phyloP scores from a whole-genome alignment of 2,113 vertebrate species.

The Abramis brama region DNA sequence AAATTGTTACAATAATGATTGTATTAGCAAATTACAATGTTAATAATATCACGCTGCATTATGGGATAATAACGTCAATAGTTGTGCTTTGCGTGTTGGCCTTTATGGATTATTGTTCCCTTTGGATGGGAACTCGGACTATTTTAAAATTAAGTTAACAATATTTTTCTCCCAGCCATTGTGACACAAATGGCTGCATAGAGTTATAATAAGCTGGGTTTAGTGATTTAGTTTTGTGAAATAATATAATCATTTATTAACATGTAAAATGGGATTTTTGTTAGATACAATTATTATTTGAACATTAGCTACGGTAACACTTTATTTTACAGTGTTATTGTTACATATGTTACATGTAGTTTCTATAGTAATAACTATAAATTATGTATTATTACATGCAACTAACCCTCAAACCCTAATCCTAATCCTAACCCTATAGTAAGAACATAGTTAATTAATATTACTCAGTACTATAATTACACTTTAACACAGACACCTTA shows the following conservation, averaged over 20 bases:
- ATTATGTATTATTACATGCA: not conserved
- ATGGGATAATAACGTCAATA: constrained; percentile 11
- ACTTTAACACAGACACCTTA: not conserved
- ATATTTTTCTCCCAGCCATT: no score
- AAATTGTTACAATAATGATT: not conserved
- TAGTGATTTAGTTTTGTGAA: no score
- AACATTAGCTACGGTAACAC: not conserved
- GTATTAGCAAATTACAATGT: not conserved
- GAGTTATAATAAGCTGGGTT: not conserved
- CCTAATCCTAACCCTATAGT: not conserved
- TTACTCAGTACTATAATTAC: not conserved
- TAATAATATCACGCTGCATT: constrained; percentile 1
- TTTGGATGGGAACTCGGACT: not conserved
- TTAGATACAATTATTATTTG: not conserved
- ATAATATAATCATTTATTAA: no score
- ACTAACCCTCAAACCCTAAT: not conserved
- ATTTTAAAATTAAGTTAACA: no score
- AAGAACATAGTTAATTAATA: not conserved
- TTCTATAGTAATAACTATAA: not conserved
- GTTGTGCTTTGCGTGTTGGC: not conserved
- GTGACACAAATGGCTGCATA: no score
- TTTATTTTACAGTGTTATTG: not conserved
- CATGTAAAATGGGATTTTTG: no score
- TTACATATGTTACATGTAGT: not conserved
- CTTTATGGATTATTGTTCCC: not conserved